phyloP scores from a whole-genome alignment of 92 coral and sea anemone genomes.

The Porites lobata region DNA sequence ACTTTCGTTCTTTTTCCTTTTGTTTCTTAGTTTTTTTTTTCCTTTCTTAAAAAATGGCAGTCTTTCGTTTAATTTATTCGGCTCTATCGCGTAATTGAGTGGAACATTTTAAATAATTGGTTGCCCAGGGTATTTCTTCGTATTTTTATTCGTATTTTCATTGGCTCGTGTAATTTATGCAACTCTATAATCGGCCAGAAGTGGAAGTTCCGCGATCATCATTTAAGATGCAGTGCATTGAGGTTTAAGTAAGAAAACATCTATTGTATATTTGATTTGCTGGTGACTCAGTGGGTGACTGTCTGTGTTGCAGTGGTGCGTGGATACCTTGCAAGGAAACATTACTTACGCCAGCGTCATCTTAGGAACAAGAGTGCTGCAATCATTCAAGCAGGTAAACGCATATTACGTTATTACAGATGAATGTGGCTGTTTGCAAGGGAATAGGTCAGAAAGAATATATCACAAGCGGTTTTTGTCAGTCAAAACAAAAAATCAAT shows the following conservation, averaged over 20 bases:
- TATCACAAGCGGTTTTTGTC: not conserved
- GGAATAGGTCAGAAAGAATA: not conserved
- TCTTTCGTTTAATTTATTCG: not conserved
- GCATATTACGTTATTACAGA: not conserved
- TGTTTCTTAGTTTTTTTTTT: not conserved
- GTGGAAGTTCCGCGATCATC: not conserved
- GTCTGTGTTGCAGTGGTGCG: conserved; percentile 57
- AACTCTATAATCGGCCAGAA: not conserved
- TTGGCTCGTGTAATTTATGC: not conserved
- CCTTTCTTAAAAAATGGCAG: not conserved
- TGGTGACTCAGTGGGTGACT: not conserved
- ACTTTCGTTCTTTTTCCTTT: not conserved
- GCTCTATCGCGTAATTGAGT: no score
- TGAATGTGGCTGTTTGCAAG: not conserved
- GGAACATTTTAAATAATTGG: no score
- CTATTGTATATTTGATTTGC: not conserved
- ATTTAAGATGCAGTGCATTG: not conserved
- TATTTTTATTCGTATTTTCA: not conserved
- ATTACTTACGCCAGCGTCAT: conserved; percentile 41
- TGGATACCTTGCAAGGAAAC: conserved; percentile 61
- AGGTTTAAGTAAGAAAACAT: not conserved
- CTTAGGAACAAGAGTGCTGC: conserved; percentile 56
- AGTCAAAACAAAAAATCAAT: no score
- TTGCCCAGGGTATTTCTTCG: not conserved
- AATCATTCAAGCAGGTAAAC: conserved; percentile 72